A percentile compares a stretch with the other conserved stretches of the same genome.
Conservation (phyloP, 2,113 vertebrate species). For the Syngnathus typhle region DNA sequence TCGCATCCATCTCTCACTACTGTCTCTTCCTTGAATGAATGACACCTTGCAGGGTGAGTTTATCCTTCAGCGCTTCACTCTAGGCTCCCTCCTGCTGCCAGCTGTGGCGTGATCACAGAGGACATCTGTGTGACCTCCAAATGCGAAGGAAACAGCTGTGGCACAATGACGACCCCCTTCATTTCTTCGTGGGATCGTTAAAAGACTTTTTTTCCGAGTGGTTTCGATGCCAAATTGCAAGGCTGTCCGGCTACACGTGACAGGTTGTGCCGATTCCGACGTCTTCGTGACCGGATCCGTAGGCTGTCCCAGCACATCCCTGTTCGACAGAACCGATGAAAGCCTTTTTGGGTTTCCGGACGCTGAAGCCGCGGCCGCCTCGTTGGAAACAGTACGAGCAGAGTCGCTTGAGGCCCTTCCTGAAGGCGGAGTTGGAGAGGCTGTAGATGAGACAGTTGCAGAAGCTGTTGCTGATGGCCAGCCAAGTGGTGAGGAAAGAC, state of each 20-base stretch:
- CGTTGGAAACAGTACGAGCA: slow-evolving; percentile 85
- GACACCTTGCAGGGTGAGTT: slow-evolving; percentile 10
- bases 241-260: slow-evolving; percentile 49
- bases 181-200: slow-evolving; percentile 22
- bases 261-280: slow-evolving; percentile 50
- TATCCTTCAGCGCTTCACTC: slow-evolving; percentile 18
- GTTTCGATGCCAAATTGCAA: slow-evolving; percentile 23
- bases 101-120: slow-evolving; percentile 21
- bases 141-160: slow-evolving; percentile 22
- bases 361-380: slow-evolving; percentile 44
- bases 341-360: slow-evolving; percentile 73
- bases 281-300: slow-evolving; percentile 39
- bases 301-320: slow-evolving; percentile 29
- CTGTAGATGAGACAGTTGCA: slow-evolving; percentile 99
- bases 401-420: slow-evolving; percentile 90
- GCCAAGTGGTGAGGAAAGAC: slow-evolving; percentile 96
- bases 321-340: slow-evolving; percentile 61
- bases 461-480: slow-evolving; percentile 99
- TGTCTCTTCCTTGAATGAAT: slow-evolving; percentile 2
- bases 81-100: slow-evolving; percentile 22
- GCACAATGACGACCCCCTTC: slow-evolving; percentile 13
- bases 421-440: slow-evolving; percentile 96
- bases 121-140: slow-evolving; percentile 28
- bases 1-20: background rate
- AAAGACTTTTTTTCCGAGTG: slow-evolving; percentile 12